Conservation (phyloP, 2,888 invertebrate genomes). For the Netelia inedita region DNA sequence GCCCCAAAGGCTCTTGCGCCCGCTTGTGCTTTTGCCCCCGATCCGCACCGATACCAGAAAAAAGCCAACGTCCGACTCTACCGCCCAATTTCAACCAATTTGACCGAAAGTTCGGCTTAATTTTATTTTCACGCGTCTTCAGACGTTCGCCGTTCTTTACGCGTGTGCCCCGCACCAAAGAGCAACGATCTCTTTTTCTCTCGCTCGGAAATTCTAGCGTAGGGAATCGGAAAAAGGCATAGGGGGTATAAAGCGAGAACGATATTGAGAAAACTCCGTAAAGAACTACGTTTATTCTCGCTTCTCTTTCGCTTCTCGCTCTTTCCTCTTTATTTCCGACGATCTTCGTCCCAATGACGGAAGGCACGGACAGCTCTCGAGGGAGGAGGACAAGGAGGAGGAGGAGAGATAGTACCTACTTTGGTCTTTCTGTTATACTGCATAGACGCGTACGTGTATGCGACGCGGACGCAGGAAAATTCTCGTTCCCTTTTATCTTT, state of each 20-base stretch:
- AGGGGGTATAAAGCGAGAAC: slow-evolving; percentile 34
- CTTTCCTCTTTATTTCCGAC: slow-evolving; percentile 57
- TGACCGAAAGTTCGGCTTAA: slow-evolving; percentile 87
- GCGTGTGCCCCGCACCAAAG: slow-evolving; percentile 10
- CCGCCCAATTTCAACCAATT: slow-evolving; percentile 88
- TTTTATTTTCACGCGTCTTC: slow-evolving; percentile 87
- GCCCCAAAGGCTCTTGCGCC: slow-evolving; percentile 49
- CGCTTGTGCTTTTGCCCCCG: slow-evolving; percentile 37
- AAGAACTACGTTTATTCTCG: slow-evolving; percentile 47
- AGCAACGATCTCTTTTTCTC: slow-evolving; percentile 50
- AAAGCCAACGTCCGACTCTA: slow-evolving; percentile 71
- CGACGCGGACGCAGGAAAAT: neutral
- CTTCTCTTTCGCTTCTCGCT: slow-evolving; percentile 18
- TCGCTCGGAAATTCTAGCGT: slow-evolving; percentile 38
- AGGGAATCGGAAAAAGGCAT: slow-evolving; percentile 14
- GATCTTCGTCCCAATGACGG: slow-evolving; percentile 62
- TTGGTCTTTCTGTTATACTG: slow-evolving; percentile 29
- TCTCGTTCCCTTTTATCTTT: slow-evolving; percentile 79
- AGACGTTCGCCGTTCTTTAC: slow-evolving; percentile 70
- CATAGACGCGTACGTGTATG: slow-evolving; percentile 3
- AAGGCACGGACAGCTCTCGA: slow-evolving; percentile 57
- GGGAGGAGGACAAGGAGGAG: slow-evolving; percentile 65
- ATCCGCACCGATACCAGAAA: slow-evolving; percentile 51
- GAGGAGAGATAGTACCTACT: slow-evolving; percentile 66
- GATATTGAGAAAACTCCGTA: slow-evolving; percentile 50